Percentiles rank a stretch among this genome's conserved stretches.
phyloP scores from a whole-genome alignment of 30 jellyfish, hydroid and myxozoan genomes.

The Turritopsis rubra region DNA sequence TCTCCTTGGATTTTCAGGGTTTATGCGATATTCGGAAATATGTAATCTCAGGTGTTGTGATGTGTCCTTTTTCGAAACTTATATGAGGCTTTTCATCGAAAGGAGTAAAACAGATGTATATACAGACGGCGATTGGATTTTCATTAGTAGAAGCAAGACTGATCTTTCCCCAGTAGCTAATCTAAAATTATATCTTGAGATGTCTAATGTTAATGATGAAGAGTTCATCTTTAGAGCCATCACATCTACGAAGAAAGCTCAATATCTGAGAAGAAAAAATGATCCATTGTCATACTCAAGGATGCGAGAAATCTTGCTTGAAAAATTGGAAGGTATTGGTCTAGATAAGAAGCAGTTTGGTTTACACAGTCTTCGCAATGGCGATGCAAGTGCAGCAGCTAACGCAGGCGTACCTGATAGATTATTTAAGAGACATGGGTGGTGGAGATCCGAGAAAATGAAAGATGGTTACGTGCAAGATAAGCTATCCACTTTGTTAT shows the following conservation, averaged over 20 bases:
- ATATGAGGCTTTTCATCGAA: conserved; percentile 6
- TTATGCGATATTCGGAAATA: conserved; percentile 9
- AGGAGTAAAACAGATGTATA: conserved; percentile 19
- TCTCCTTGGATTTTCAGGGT: neutral
- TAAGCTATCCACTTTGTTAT: neutral
- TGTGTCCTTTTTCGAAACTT: neutral
- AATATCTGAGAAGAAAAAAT: neutral
- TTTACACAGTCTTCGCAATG: neutral
- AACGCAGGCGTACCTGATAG: neutral
- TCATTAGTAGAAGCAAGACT: neutral
- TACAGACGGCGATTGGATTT: neutral
- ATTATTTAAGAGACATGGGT: neutral
- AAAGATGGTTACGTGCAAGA: neutral
- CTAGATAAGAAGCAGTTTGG: neutral
- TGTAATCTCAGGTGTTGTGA: neutral
- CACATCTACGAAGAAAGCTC: neutral
- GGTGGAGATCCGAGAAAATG: neutral
- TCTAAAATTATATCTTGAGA: neutral
- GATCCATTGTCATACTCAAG: neutral
- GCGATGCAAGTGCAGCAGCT: neutral
- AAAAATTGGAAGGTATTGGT: neutral
- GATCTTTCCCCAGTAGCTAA: conserved; percentile 12
- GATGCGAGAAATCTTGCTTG: neutral
- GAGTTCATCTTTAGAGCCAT: neutral
- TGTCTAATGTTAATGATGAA: neutral